Evolutionary conservation across 2,888 invertebrate genomes (phyloP), one percentile per base, ranked within the genome.

Genomic region (Disparrhopalites patrizii): DNA sequence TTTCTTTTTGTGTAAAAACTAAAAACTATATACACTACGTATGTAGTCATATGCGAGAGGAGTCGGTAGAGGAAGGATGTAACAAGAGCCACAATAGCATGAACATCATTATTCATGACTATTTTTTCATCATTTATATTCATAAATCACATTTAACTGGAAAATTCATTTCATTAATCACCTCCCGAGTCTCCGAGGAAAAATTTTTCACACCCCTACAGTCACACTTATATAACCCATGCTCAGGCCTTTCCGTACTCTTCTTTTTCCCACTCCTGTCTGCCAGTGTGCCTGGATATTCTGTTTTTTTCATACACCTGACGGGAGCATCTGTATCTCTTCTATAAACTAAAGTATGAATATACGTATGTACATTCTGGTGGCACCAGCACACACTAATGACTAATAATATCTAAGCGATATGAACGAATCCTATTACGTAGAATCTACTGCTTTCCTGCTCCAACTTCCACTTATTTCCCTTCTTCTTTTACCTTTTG

Each of bases 81-180:
- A 20, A 50, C 54, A 40, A 28, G 27, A 31, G 36, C 51, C 57
- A 58, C 43, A 60, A 62, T 54, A 55, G 62, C 66, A 50, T 43
- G 60, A 40, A 54, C 54, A 55, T 66, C 66, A 60, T 65, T 60
- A 65, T 64, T 61, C 54, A 66, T 52, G 58, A 65, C 40, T 47
- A 55, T 66, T 66, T 66, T 66, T 66, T 62, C 66, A 62, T 62
- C 66, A 66, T 66, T 66, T 66, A 66, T 66, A 66, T 62, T 62
- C 66, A 66, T 66, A 66, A 66, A 66, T 66, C 66, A 66, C 62
- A 62, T 62, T 66, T 66, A 54, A 55, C 62, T 54, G 62, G 52
- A 66, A 62, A 56, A 60, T 55, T 61, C 66, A 66, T 66, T 66
- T 66, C 66, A 66, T 66, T 66, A 66, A 66, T 66, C 66, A 62